Base-by-base conservation (phyloP, 2,888 invertebrate genomes). In the Cremastobaeus sp. region DNA sequence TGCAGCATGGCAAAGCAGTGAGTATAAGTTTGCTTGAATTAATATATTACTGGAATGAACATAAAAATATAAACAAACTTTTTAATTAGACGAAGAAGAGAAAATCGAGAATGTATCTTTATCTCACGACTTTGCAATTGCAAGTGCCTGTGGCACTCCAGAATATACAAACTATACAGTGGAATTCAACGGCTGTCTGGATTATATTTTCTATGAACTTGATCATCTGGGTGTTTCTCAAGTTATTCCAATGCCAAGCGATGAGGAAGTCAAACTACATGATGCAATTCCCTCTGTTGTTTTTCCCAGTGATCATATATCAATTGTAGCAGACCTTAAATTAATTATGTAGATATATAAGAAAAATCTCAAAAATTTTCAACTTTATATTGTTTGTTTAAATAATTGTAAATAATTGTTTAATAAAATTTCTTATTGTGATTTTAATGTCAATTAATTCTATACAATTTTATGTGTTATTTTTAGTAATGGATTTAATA, bases 281-380 rank as follows among this genome's bases (percentile, higher is more conserved):
- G 90, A 88, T 32, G 98, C 96, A 1, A 90, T 98, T 74, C 99
- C 99, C 0, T 97, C 96, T 79, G 90, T 93, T 45, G 93, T 94
- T 1, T 95, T 95, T 86, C 98, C 98, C 0, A 98, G 98, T 1
- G 98, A 99, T 89, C 98, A 99, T 87, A 89, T 99, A 75, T 93
- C 98, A 9, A 89, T 98, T 45, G 9, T 6, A 32, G 25, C 8
- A 25, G 8, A 25, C 8, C 8, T 25, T 25, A 25, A 25, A 25
- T 25, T 8, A 25, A 25, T 25, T 25, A 8, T 25, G 8, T 25
- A 25, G n/a, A n/a, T n/a, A n/a, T n/a, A n/a, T n/a, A n/a, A n/a
- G n/a, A n/a, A n/a, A n/a, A n/a, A n/a, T n/a, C n/a, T n/a, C n/a
- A n/a, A n/a, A n/a, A n/a, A n/a, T n/a, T n/a, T n/a, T n/a, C n/a